phyloP scores from a whole-genome alignment of 2,888 invertebrate species.

The Parnassius smintheus region DNA sequence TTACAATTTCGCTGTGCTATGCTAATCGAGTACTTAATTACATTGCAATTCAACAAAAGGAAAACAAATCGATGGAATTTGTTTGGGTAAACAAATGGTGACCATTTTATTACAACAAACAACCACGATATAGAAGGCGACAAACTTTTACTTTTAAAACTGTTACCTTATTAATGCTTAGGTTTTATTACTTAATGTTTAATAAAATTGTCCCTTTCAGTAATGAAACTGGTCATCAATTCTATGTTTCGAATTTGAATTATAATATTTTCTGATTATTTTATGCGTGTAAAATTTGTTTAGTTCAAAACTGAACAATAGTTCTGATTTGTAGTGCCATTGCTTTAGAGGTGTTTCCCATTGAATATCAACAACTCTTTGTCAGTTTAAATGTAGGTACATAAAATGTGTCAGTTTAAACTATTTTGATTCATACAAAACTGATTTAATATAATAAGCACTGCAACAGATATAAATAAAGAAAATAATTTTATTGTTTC shows the following conservation, averaged over 20 bases:
- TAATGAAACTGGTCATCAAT: neutral
- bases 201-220: neutral
- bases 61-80: neutral
- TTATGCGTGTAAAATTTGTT: neutral
- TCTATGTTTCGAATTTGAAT: neutral
- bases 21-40: conserved; percentile 42
- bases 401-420: conserved; percentile 50
- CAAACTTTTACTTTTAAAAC: neutral
- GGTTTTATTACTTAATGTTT: too few relatives aligned
- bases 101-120: too few relatives aligned
- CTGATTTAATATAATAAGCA: conserved; percentile 67
- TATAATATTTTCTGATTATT: conserved; percentile 1
- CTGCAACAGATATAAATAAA: conserved; percentile 45
- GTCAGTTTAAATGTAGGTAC: conserved; percentile 47
- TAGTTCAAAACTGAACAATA: conserved; percentile 19
- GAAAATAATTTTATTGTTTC: conserved; percentile 7
- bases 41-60: conserved; percentile 23
- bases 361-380: conserved; percentile 36
- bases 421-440: conserved; percentile 63
- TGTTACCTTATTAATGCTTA: too few relatives aligned
- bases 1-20: conserved; percentile 30
- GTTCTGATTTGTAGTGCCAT: conserved; percentile 51
- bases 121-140: neutral
- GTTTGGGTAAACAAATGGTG: neutral
- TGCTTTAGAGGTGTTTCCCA: conserved; percentile 40